These are phyloP conservation scores for Mus spicilegus DNA, from an alignment of 2,113 vertebrate species.

Conservation along the genomic window DNA sequence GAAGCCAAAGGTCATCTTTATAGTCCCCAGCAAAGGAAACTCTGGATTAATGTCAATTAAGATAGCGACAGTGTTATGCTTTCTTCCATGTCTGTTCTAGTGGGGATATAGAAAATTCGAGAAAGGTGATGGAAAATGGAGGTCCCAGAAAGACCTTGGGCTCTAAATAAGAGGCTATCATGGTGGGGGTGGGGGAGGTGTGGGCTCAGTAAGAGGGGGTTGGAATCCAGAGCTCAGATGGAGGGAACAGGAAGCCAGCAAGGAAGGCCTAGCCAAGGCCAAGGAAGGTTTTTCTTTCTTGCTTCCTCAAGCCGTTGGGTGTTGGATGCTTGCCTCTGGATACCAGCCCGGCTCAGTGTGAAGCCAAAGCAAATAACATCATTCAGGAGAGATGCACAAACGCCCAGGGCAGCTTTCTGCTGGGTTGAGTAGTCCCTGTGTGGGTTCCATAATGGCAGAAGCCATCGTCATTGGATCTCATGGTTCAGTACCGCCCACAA, in stretches of 20 bases:
- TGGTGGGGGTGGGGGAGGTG: rapidly evolving
- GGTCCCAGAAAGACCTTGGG: not conserved
- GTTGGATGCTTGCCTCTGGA: not conserved
- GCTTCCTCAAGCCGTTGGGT: not conserved
- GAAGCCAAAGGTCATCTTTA: not conserved
- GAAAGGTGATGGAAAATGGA: not conserved
- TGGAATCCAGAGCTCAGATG: not conserved
- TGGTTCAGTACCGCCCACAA: not conserved
- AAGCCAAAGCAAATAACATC: not conserved
- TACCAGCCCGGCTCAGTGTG: not conserved
- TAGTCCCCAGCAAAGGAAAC: not conserved
- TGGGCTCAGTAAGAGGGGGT: not conserved
- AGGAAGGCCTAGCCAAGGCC: not conserved
- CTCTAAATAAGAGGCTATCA: not conserved
- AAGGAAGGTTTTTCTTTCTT: not conserved
- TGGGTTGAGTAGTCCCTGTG: not conserved
- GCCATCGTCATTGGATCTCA: not conserved
- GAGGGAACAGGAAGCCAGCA: not conserved
- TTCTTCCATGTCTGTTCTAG: too few species aligned
- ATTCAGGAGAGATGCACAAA: not conserved
- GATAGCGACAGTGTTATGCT: not conserved
- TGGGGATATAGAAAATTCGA: not conserved
- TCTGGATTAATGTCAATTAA: not conserved
- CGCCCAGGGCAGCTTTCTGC: not conserved
- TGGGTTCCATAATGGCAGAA: not conserved